These are phyloP conservation scores for Natrix natrix DNA, from an alignment of 2,797 vertebrate species.

Conservation along the genomic window DNA sequence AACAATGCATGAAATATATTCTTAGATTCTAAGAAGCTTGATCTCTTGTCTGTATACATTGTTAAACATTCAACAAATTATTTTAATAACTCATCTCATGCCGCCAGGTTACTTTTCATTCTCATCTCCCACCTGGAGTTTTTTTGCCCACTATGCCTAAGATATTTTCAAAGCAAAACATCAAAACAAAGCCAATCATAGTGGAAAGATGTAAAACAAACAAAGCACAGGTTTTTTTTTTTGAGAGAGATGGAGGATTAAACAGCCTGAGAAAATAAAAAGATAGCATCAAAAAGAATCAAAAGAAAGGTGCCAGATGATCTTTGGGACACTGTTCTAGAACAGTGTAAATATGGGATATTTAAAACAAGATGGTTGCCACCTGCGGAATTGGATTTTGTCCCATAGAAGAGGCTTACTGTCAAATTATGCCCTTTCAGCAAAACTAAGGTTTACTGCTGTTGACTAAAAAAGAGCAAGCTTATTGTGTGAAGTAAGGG, in stretches of 20 bases:
- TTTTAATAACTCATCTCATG: neutral
- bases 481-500: constrained; percentile 43
- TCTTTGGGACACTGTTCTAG: neutral
- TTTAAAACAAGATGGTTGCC: neutral
- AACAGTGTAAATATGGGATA: neutral
- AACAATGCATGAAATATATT: neutral
- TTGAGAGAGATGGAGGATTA: neutral
- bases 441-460: constrained; percentile 47
- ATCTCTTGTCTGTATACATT: neutral
- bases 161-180: neutral
- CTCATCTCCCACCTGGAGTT: neutral
- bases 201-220: neutral
- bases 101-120: neutral
- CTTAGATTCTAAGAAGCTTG: neutral
- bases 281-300: neutral
- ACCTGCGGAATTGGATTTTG: neutral
- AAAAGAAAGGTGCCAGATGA: neutral
- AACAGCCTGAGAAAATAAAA: neutral
- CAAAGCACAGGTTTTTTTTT: neutral
- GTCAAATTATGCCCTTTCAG: constrained; percentile 47
- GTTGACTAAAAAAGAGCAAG: constrained; percentile 42
- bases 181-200: neutral
- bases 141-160: neutral
- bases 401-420: neutral
- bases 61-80: neutral